phyloP scores from a whole-genome alignment of 1,140 invertebrate species.

The Tetragonula clypearis region DNA sequence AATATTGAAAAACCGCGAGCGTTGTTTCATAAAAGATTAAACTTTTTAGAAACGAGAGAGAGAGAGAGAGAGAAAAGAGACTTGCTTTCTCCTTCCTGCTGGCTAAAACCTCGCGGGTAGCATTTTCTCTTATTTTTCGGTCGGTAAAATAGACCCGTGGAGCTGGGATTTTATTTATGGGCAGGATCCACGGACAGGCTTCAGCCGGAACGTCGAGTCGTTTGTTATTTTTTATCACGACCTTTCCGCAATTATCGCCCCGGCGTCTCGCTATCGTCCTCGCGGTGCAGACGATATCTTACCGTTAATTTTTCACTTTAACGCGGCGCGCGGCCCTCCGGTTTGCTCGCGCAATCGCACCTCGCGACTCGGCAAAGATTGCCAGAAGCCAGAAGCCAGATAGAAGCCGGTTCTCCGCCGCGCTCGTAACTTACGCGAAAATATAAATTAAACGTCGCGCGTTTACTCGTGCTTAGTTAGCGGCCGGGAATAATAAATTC shows the following conservation, averaged over 20 bases:
- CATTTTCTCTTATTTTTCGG: neutral
- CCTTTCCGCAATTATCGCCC: conserved; percentile 45
- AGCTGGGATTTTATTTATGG: conserved; percentile 26
- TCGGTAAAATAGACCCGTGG: neutral
- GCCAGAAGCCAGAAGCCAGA: conserved; percentile 1
- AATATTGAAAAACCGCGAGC: neutral
- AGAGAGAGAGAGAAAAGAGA: neutral
- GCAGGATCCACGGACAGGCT: conserved; percentile 6
- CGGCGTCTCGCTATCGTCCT: conserved; percentile 30
- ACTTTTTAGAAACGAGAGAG: neutral
- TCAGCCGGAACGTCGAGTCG: conserved; percentile 20
- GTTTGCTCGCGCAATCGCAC: conserved; percentile 5
- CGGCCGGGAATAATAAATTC: conserved; percentile 52
- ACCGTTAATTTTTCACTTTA: conserved; percentile 47
- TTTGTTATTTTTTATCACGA: conserved; percentile 48
- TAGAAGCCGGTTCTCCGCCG: neutral
- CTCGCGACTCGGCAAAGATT: conserved; percentile 24
- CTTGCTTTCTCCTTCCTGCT: neutral
- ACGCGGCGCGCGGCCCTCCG: neutral
- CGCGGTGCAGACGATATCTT: conserved; percentile 17
- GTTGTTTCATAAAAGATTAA: neutral
- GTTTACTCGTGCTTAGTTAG: conserved; percentile 53
- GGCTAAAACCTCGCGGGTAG: neutral
- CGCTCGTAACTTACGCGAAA: conserved; percentile 43
- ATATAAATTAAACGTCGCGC: conserved; percentile 59